phyloP scores from a whole-genome alignment of 2,113 vertebrate species.

The Thalassoma bifasciatum region DNA sequence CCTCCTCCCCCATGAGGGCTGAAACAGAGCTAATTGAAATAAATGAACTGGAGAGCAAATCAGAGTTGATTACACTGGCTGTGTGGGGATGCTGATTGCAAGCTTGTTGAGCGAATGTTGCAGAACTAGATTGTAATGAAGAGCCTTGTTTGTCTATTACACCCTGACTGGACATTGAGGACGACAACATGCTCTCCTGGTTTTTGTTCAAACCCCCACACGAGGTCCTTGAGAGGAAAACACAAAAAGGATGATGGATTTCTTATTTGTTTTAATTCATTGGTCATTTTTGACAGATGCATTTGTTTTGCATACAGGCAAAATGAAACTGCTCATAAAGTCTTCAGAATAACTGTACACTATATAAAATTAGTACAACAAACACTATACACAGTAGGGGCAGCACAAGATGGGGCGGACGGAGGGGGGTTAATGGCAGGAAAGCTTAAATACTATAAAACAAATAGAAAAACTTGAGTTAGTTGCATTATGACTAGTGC shows the following conservation, averaged over 20 bases:
- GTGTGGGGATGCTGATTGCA: constrained; percentile 69
- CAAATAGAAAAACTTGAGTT: constrained; percentile 26
- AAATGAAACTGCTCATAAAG: constrained; percentile 63
- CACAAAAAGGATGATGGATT: not conserved
- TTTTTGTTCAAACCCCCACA: not conserved
- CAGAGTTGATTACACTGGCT: constrained; percentile 72
- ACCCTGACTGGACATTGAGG: constrained; percentile 46
- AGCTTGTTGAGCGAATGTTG: constrained; percentile 59
- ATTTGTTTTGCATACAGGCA: constrained; percentile 65
- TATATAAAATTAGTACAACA: constrained; percentile 78
- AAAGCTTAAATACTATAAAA: constrained; percentile 52
- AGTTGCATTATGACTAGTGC: constrained; percentile 23
- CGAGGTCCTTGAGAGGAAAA: not conserved
- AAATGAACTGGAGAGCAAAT: constrained; percentile 77
- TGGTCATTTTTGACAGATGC: constrained; percentile 70
- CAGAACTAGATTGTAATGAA: constrained; percentile 60
- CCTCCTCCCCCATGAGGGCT: constrained; percentile 55
- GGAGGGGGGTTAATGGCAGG: constrained; percentile 28
- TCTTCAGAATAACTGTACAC: constrained; percentile 82
- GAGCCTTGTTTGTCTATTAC: constrained; percentile 54
- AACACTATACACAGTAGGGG: constrained; percentile 74
- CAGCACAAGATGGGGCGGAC: constrained; percentile 38
- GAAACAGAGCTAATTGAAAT: constrained; percentile 81
- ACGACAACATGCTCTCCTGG: not conserved
- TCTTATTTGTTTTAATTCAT: constrained; percentile 65